Evolutionary conservation across 2,888 invertebrate species (phyloP).

Genomic region (Didymodactylos carnosus): DNA sequence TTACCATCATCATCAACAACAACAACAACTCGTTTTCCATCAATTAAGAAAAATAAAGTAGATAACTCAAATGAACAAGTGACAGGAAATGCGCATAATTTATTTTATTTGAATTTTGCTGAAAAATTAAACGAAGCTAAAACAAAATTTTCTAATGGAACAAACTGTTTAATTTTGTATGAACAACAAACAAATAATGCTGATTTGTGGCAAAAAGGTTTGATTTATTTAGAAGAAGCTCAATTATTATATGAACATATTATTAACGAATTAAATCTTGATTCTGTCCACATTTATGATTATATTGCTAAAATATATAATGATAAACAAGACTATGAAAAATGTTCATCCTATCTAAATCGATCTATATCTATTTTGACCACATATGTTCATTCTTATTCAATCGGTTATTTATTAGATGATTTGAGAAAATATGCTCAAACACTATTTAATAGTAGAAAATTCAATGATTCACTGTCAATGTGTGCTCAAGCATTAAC

Average conservation of each 20-base stretch:
- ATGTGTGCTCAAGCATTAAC: no score
- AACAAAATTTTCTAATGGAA: background rate
- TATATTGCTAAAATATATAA: background rate
- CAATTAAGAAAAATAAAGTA: background rate
- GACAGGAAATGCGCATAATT: background rate
- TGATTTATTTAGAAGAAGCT: background rate
- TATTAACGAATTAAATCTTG: background rate
- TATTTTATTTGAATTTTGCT: background rate
- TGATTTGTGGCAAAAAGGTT: background rate
- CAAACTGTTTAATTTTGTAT: no score
- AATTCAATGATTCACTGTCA: background rate
- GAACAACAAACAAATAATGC: background rate
- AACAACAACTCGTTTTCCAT: background rate
- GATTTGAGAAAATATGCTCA: background rate
- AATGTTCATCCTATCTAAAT: background rate
- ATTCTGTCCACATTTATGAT: background rate
- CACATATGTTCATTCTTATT: background rate
- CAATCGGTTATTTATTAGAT: background rate
- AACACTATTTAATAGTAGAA: background rate
- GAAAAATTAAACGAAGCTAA: background rate
- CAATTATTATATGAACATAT: background rate
- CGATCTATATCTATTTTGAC: background rate
- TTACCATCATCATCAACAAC: no score
- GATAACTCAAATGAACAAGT: background rate
- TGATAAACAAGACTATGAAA: background rate